Evolutionary conservation across 2,113 vertebrate species (phyloP).

Genomic region (Platysteira castanea): DNA sequence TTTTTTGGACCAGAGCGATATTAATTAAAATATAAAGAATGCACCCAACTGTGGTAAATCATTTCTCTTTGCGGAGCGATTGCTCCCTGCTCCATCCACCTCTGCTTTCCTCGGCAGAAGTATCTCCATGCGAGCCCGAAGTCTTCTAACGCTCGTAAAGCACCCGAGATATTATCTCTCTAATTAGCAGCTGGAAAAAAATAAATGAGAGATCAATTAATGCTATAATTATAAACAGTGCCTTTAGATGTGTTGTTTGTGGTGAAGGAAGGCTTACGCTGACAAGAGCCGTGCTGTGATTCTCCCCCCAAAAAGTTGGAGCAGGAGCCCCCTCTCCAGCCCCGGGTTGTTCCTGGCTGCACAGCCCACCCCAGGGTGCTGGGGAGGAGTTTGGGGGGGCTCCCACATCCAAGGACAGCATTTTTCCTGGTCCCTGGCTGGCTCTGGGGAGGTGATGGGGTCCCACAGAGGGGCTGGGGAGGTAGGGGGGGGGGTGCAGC

Average conservation of each 20-base stretch:
- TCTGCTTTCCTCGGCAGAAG: conserved; percentile 25
- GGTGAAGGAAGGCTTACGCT: conserved; percentile 19
- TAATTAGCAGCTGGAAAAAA: conserved; percentile 70
- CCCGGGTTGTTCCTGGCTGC: not conserved
- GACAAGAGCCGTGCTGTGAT: not conserved
- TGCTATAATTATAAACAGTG: conserved; percentile 71
- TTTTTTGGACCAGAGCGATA: not conserved
- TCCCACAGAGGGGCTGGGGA: not conserved
- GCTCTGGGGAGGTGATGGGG: not conserved
- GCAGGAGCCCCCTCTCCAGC: not conserved
- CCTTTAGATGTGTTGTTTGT: conserved; percentile 63
- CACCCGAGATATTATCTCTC: conserved; percentile 63
- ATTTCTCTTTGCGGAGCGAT: not conserved
- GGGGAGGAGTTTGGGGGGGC: not conserved
- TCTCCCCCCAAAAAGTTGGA: not conserved
- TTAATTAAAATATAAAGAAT: conserved; percentile 59
- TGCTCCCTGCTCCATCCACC: not conserved
- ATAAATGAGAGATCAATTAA: conserved; percentile 72
- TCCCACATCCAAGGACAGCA: not conserved
- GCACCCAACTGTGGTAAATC: conserved; percentile 23
- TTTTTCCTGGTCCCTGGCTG: not conserved
- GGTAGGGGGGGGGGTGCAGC: not conserved
- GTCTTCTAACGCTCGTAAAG: conserved; percentile 56
- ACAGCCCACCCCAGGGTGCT: not conserved
- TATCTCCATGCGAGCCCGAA: conserved; percentile 34